Evolutionary conservation across 1,140 invertebrate genomes (phyloP), one percentile per base, ranked within the genome.

Genomic region (Drosophila dunni): DNA sequence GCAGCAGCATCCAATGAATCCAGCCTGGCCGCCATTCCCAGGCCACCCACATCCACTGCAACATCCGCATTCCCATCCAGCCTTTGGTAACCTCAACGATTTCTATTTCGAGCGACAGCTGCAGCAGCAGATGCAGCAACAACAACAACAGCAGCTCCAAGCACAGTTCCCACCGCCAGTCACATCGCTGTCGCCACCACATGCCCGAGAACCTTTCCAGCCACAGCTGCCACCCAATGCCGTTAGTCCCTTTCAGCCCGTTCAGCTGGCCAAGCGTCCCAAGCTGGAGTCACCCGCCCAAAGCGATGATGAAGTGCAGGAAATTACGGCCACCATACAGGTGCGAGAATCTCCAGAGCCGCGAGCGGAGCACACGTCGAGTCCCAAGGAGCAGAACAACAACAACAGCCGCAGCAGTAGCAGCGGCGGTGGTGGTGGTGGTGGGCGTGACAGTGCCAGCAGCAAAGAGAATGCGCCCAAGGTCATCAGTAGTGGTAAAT

Each of bases 381-480:
- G 78, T 74, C 75, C 78, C 11, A 81, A 80, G 57, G 84, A 89
- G 45, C 80, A 88, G 50, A 89, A 90, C 44, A 90, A 89, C 61
- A 88, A 84, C 38, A 85, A 69, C n/a, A 73, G 20, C 11, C 13
- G 42, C 38, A 48, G 46, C 17, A 17, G 17, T 17, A 17, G 17
- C 17, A 20, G 17, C 17, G 17, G 17, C 2, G 17, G 17, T 20
- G 10, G 17, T 20, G 17, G 17, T 20, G 10, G 44, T 10, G 70
- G 79, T 0, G 84, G 84, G 5, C 81, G 85, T 0, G 84, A 88
- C 38, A 88, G 85, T 15, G 84, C 84, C 45, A 88, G 85, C 40
- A 88, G 84, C 57, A 88, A 88, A 33, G 84, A 90, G 46, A 88
- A 89, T 56, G 85, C 80, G 3, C 86, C 73, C 0, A 89, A 88